Evolutionary conservation across 2,888 invertebrate species (phyloP), one percentile per base, ranked within the genome.

Genomic region (Noctua janthina): DNA sequence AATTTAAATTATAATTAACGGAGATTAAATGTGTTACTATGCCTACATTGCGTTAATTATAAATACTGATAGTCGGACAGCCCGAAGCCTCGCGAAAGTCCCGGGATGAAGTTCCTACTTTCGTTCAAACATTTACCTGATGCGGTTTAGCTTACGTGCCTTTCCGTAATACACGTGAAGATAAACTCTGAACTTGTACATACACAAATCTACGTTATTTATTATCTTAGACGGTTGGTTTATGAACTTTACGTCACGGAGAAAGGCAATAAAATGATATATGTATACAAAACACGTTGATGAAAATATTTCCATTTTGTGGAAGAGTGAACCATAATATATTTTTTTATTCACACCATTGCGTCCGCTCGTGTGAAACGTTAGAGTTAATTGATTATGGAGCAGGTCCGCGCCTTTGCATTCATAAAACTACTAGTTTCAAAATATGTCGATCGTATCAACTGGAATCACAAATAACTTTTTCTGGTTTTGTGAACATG

Each of bases 1-100:
- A n/a, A 82, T 85, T 67, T 35, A 80, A 62, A 80, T 71, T 68
- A 71, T 67, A 56, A 80, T 67, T 49, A 72, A 85, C 10, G n/a
- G 35, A 81, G 43, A 56, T 72, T 15, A 59, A 23, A 78, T 39
- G 56, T 66, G 56, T 70, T 62, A 66, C 15, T 46, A 43, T 46
- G 23, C 29, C 17, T 56, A 20, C 2, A 54, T 59, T 17, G 39
- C 13, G 15, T 76, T 71, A 68, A 71, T 80, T 70, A 49, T 68
- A 54, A 66, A 74, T 74, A 66, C 64, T 51, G 13, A 29, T 35
- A 76, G 43, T n/a, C 39, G 51, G 71, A 43, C 71, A 70, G 54
- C 10, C 15, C 29, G 17, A 35, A 79, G 35, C 39, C 49, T 68
- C 29, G 43, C 17, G 15, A 77, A 62, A 64, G 68, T 49, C 15